Evolutionary conservation across 2,113 vertebrate species (phyloP).

Genomic region (Tringa solitaria): DNA sequence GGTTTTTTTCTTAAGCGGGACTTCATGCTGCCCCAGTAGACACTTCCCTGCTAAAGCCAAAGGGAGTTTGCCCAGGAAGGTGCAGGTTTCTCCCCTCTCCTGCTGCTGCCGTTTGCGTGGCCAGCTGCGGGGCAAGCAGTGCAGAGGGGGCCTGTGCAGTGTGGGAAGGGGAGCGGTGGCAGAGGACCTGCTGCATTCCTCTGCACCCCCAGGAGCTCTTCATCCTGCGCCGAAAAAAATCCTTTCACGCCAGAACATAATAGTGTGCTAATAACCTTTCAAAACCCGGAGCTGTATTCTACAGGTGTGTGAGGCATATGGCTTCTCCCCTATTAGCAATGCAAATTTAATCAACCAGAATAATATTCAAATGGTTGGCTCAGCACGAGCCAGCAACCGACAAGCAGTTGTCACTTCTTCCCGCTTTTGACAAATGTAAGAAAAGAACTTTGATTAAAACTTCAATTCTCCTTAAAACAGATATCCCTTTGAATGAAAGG

Average conservation of each 20-base stretch:
- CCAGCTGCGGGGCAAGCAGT: not conserved
- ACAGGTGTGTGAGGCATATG: constrained; percentile 56
- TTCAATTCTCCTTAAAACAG: not conserved
- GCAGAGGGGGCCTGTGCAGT: not conserved
- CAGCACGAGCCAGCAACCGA: constrained; percentile 18
- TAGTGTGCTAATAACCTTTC: constrained; percentile 30
- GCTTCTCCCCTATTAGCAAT: constrained; percentile 54
- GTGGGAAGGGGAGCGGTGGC: not conserved
- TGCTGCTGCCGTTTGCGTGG: not conserved
- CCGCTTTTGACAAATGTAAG: constrained; percentile 14
- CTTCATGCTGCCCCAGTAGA: not conserved
- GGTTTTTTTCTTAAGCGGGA: not conserved
- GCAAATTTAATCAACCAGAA: constrained; percentile 65
- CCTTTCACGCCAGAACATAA: not conserved
- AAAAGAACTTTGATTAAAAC: constrained; percentile 44
- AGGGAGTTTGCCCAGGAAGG: not conserved
- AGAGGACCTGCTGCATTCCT: not conserved
- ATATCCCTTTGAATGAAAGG: constrained; percentile 5
- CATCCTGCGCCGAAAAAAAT: not conserved
- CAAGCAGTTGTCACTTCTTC: constrained; percentile 26
- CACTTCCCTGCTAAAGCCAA: not conserved
- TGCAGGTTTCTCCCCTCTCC: not conserved
- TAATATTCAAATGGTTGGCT: constrained; percentile 40
- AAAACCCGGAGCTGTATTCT: not conserved
- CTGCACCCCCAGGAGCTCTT: not conserved